Evolutionary conservation across 2,113 vertebrate species (phyloP).

Genomic region (Abramis brama): DNA sequence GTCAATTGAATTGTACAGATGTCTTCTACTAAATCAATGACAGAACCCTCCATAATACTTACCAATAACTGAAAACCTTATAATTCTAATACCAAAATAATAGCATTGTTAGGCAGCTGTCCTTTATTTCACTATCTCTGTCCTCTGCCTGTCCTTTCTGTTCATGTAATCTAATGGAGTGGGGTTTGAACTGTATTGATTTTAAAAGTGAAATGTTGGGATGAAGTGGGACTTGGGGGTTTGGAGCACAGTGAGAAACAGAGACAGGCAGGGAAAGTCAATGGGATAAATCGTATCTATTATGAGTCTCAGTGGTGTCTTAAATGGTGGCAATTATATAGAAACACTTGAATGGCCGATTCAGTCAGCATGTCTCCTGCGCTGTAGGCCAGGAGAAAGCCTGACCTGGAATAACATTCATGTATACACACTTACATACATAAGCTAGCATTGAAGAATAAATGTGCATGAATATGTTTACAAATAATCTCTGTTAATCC

Average conservation of each 20-base stretch:
- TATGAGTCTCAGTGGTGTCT: conserved; percentile 59
- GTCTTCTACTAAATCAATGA: conserved; percentile 7
- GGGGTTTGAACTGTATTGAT: conserved; percentile 38
- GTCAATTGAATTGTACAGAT: background rate
- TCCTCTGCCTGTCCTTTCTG: conserved; percentile 18
- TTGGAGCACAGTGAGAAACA: conserved; percentile 34
- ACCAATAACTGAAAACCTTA: conserved; percentile 3
- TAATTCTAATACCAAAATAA: conserved; percentile 31
- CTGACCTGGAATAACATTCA: conserved; percentile 29
- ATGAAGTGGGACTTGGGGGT: conserved; percentile 21
- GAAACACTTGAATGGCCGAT: conserved; percentile 57
- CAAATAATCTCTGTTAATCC: conserved; percentile 5
- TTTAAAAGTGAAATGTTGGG: conserved; percentile 41
- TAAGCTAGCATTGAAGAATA: background rate
- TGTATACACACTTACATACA: conserved; percentile 36
- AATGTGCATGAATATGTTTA: background rate
- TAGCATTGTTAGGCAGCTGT: conserved; percentile 22
- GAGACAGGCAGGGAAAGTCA: conserved; percentile 32
- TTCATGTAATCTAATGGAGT: conserved; percentile 35
- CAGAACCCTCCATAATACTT: background rate
- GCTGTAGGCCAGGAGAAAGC: conserved; percentile 49
- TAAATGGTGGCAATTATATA: conserved; percentile 61
- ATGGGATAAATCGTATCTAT: conserved; percentile 54
- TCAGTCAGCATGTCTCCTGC: conserved; percentile 54
- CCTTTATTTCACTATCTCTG: background rate